A percentile compares a stretch with the other conserved stretches of the same genome.
Conservation (phyloP, 2,888 invertebrate genomes). For the Aquatica leii region DNA sequence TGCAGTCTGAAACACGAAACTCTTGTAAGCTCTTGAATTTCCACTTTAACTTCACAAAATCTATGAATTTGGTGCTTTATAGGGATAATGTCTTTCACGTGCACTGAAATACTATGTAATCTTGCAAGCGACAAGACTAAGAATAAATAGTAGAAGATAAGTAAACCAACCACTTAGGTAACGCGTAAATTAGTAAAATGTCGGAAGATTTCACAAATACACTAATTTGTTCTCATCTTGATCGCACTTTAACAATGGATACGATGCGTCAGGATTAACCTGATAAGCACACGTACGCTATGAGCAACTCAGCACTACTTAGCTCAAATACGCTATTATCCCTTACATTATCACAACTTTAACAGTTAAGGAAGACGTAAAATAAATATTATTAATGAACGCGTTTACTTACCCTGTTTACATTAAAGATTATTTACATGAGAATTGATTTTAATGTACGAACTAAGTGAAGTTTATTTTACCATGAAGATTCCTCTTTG, state of each 20-base stretch:
- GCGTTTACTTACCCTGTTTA: neutral
- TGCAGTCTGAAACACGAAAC: conserved; percentile 23
- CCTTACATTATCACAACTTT: conserved; percentile 22
- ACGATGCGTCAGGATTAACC: conserved; percentile 49
- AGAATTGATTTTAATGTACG: no score
- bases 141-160: conserved; percentile 38
- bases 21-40: conserved; percentile 24
- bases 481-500: no score
- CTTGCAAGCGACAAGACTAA: conserved; percentile 28
- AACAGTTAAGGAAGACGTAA: conserved; percentile 4
- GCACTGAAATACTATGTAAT: conserved; percentile 24
- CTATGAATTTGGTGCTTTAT: conserved; percentile 26
- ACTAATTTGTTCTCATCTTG: conserved; percentile 44
- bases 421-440: no score
- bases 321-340: conserved; percentile 23
- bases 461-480: no score
- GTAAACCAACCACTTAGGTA: conserved; percentile 30
- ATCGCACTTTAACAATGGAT: conserved; percentile 47
- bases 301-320: conserved; percentile 23
- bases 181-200: conserved; percentile 37
- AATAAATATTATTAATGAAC: conserved; percentile 6
- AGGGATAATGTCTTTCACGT: conserved; percentile 23
- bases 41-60: conserved; percentile 21
- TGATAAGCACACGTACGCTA: conserved; percentile 46
- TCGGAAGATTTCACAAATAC: conserved; percentile 29